Percentiles rank a stretch among this genome's conserved stretches.
Evolutionary conservation across 2,797 vertebrate species (phyloP).

Genomic region (Acridotheres tristis): DNA sequence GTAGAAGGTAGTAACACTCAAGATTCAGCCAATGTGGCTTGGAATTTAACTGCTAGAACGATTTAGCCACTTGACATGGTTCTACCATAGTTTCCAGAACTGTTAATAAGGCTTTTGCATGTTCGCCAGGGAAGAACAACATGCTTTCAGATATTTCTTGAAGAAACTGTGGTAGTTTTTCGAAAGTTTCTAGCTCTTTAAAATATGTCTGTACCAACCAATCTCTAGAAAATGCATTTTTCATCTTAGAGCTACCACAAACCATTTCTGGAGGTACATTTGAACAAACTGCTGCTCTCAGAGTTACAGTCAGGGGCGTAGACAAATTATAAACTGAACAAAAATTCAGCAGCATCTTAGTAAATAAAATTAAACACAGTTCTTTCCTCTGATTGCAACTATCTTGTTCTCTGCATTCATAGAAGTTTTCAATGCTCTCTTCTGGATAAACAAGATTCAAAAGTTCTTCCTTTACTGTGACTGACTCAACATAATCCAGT

Average conservation of each 20-base stretch:
- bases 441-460: constrained; percentile 73
- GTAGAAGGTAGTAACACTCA: background rate
- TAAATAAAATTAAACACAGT: constrained; percentile 73
- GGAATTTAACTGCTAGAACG: background rate
- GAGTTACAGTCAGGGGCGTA: constrained; percentile 65
- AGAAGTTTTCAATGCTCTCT: constrained; percentile 68
- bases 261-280: constrained; percentile 46
- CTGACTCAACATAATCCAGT: constrained; percentile 81
- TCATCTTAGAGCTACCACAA: constrained; percentile 19
- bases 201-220: constrained; percentile 79
- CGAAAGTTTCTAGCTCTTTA: constrained; percentile 81
- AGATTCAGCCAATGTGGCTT: background rate
- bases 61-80: constrained; percentile 38
- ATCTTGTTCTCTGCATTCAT: constrained; percentile 38
- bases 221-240: constrained; percentile 75
- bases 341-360: constrained; percentile 78
- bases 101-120: constrained; percentile 80
- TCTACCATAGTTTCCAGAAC: constrained; percentile 81
- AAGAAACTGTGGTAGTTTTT: constrained; percentile 79
- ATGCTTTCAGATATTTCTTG: constrained; percentile 75
- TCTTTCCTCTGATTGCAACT: constrained; percentile 70
- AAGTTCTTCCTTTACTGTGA: constrained; percentile 80
- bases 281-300: constrained; percentile 41
- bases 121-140: constrained; percentile 73
- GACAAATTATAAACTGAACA: constrained; percentile 77